phyloP scores from a whole-genome alignment of 2,113 vertebrate species.

The Callorhinus ursinus region DNA sequence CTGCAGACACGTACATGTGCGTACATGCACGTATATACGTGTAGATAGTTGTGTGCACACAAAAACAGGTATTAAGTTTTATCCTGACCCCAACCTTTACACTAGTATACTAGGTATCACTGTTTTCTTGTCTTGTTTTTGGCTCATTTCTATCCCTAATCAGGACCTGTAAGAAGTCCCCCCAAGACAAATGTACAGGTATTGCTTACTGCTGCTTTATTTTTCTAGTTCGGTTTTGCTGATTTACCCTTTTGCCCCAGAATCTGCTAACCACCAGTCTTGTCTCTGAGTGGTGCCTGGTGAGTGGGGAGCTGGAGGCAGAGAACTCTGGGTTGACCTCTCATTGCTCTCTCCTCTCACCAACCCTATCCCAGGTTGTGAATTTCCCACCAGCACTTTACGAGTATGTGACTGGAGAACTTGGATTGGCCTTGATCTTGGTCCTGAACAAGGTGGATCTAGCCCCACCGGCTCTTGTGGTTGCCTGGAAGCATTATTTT shows the following conservation, averaged over 20 bases:
- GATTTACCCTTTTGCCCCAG: neutral
- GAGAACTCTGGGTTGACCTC: neutral
- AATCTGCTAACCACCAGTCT: neutral
- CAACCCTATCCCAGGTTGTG: slow-evolving; percentile 87
- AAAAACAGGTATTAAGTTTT: neutral
- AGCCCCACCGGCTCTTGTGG: slow-evolving; percentile 89
- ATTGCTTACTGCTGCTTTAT: neutral
- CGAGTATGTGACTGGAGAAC: slow-evolving; percentile 89
- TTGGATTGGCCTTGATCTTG: slow-evolving; percentile 90
- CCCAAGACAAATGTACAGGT: neutral
- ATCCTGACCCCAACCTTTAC: neutral
- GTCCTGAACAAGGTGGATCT: slow-evolving; percentile 95
- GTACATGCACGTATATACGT: neutral
- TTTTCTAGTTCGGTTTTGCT: neutral
- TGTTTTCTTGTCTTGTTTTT: neutral
- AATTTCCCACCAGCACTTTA: slow-evolving; percentile 93
- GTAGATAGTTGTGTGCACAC: neutral
- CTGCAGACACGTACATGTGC: rapidly evolving
- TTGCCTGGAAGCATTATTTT: slow-evolving; percentile 95
- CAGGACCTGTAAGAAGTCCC: neutral
- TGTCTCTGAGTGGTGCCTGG: neutral
- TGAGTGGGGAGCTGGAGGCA: neutral
- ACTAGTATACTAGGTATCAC: neutral
- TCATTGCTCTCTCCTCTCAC: neutral
- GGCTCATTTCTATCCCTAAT: neutral